Conservation (phyloP, 2,888 invertebrate genomes). For the Mesochorus sp. region DNA sequence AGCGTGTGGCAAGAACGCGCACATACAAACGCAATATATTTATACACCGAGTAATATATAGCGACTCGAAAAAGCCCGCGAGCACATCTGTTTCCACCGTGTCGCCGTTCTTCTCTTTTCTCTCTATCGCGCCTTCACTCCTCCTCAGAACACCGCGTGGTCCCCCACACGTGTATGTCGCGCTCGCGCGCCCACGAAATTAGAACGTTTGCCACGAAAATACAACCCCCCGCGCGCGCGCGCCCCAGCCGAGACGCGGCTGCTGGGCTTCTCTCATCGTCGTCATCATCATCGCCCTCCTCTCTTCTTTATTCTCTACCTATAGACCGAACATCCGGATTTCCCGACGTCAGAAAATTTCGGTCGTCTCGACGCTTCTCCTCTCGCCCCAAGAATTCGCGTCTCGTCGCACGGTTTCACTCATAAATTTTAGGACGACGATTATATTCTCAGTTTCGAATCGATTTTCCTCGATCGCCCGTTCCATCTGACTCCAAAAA, state of each 20-base stretch:
- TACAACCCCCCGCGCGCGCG: too few relatives aligned
- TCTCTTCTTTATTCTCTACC: conserved; percentile 9
- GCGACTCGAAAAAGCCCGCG: conserved; percentile 36
- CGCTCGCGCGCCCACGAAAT: conserved; percentile 76
- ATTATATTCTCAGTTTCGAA: too few relatives aligned
- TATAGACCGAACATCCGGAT: conserved; percentile 56
- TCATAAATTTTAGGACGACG: background rate
- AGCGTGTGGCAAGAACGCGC: conserved; percentile 31
- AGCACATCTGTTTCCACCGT: conserved; percentile 77
- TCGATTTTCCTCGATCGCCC: too few relatives aligned
- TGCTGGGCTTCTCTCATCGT: conserved; percentile 52
- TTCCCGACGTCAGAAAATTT: conserved; percentile 50
- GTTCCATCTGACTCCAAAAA: too few relatives aligned
- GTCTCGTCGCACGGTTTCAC: background rate
- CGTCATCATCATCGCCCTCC: conserved; percentile 55
- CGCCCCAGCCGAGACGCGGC: conserved; percentile 53
- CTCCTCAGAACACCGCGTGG: conserved; percentile 16
- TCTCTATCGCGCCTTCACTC: too few relatives aligned
- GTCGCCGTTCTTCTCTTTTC: conserved; percentile 48
- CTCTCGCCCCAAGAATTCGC: background rate
- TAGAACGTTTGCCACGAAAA: conserved; percentile 72
- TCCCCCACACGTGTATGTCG: conserved; percentile 57
- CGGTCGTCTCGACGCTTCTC: background rate
- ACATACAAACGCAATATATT: conserved; percentile 70
- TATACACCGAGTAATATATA: conserved; percentile 67